Percentiles rank a stretch among this genome's conserved stretches.
These are phyloP conservation scores for Byasa hedistus DNA, from an alignment of 2,888 invertebrate genomes.

Conservation along the genomic window DNA sequence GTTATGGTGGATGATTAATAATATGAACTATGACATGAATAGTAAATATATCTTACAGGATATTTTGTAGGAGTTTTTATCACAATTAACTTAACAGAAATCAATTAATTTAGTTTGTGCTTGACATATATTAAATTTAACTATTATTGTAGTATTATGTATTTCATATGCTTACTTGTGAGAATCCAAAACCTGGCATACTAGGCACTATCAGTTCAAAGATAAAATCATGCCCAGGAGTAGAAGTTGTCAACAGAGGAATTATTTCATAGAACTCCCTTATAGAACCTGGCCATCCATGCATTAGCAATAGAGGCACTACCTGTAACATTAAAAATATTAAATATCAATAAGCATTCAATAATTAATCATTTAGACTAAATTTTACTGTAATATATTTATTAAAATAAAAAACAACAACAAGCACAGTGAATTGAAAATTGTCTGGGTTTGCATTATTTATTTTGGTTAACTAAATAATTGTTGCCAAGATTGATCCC, in stretches of 20 bases:
- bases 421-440: not conserved
- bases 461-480: not conserved
- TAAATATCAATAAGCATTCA: not conserved
- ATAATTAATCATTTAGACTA: not conserved
- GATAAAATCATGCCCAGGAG: conserved; percentile 76
- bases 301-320: conserved; percentile 85
- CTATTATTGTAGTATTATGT: not conserved
- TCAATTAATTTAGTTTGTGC: no score
- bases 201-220: conserved; percentile 86
- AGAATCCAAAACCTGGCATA: conserved; percentile 85
- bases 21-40: no score
- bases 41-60: no score
- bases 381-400: no score
- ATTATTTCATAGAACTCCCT: conserved; percentile 89
- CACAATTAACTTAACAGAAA: no score
- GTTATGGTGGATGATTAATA: no score
- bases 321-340: conserved; percentile 44
- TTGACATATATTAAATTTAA: not conserved
- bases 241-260: conserved; percentile 80
- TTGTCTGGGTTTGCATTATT: not conserved
- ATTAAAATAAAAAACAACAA: not conserved
- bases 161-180: conserved; percentile 71
- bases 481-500: no score
- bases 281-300: conserved; percentile 93
- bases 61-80: no score